A percentile compares a stretch with the other conserved stretches of the same genome.
Evolutionary conservation across 1,140 invertebrate genomes (phyloP).

Genomic region (Luehdorfia chinensis): DNA sequence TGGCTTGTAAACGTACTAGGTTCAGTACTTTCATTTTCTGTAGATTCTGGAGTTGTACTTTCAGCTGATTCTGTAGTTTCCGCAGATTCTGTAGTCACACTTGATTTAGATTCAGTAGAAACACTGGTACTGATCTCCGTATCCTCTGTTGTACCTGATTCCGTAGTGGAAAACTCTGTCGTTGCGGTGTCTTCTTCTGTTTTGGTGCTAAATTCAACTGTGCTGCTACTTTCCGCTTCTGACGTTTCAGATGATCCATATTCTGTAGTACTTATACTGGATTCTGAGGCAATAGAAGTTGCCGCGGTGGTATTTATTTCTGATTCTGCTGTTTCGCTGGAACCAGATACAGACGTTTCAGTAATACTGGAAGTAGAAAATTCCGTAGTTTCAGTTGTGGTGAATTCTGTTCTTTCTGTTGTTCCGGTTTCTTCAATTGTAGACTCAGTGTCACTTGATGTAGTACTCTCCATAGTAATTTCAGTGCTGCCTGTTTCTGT

Average conservation of each 20-base stretch:
- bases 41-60: conserved; percentile 2
- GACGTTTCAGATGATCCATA: neutral
- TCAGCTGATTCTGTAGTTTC: neutral
- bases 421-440: conserved; percentile 12
- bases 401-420: conserved; percentile 20
- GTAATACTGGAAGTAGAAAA: conserved; percentile 21
- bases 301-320: neutral
- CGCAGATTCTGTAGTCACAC: conserved; percentile 15
- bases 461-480: conserved; percentile 8
- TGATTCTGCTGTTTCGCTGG: conserved; percentile 16
- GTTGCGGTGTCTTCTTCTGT: conserved; percentile 10
- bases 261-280: conserved; percentile 19
- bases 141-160: conserved; percentile 13
- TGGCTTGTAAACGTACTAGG: neutral
- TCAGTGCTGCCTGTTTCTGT: conserved; percentile 13
- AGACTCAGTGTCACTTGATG: conserved; percentile 26
- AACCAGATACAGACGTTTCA: conserved; percentile 14
- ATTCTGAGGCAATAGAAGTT: conserved; percentile 9
- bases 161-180: neutral
- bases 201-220: conserved; percentile 4
- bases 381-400: conserved; percentile 17
- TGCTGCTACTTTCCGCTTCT: neutral
- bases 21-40: conserved; percentile 3
- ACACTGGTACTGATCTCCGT: conserved; percentile 20
- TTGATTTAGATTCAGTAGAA: conserved; percentile 16